Percentiles rank a stretch among this genome's conserved stretches.
These are phyloP conservation scores for Epistrophe eligans DNA, from an alignment of 2,888 invertebrate species.

Conservation along the genomic window DNA sequence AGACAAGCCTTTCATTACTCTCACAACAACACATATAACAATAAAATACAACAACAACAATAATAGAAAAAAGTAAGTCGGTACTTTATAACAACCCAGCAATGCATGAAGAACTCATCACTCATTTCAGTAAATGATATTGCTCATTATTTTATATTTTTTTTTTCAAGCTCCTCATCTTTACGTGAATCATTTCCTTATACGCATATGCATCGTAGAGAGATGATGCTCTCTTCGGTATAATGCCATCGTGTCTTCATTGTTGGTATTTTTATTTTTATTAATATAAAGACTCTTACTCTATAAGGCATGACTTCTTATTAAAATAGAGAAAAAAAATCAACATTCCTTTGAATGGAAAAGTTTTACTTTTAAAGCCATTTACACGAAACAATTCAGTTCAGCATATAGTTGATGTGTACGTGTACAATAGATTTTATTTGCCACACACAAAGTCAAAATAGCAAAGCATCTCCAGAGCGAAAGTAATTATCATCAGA, in stretches of 20 bases:
- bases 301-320: constrained; percentile 24
- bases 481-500: constrained; percentile 64
- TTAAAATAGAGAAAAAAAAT: constrained; percentile 24
- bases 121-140: constrained; percentile 4
- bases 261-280: constrained; percentile 13
- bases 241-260: not conserved
- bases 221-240: constrained; percentile 26
- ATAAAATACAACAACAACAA: not conserved
- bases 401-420: not conserved
- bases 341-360: constrained; percentile 46
- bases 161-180: not conserved
- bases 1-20: constrained; percentile 1
- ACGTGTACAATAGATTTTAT: not conserved
- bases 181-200: constrained; percentile 50
- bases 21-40: not conserved
- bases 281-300: constrained; percentile 41
- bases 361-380: constrained; percentile 51
- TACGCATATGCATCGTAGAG: constrained; percentile 41
- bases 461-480: constrained; percentile 31
- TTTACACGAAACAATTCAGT: constrained; percentile 47
- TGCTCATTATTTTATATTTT: not conserved
- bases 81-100: not conserved
- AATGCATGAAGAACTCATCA: constrained; percentile 17
- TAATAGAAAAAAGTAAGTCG: not conserved
- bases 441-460: constrained; percentile 20